Evolutionary conservation across 2,797 vertebrate genomes (phyloP).

Genomic region (Pachyuromys duprasi): DNA sequence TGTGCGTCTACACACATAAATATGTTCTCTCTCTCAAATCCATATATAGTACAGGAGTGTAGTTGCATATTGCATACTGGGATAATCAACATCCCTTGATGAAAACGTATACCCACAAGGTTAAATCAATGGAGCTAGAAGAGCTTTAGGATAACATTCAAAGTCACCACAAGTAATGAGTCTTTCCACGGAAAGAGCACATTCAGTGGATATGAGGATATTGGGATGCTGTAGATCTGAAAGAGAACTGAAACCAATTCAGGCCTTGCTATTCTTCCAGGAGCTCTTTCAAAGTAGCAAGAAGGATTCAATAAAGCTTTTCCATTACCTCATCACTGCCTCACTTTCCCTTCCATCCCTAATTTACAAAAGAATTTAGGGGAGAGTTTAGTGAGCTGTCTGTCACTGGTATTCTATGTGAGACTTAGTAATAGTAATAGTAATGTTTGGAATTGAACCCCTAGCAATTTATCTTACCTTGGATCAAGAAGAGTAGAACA

Average conservation of each 20-base stretch:
- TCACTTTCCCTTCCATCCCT: neutral
- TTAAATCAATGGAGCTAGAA: neutral
- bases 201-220: neutral
- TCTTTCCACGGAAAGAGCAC: neutral
- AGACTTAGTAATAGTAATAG: neutral
- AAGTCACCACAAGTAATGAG: neutral
- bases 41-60: neutral
- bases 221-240: neutral
- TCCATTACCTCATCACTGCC: neutral
- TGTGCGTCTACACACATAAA: neutral
- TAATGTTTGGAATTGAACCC: neutral
- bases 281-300: neutral
- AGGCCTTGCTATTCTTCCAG: neutral
- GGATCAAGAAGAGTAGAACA: neutral
- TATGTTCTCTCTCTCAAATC: neutral
- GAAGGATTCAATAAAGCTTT: neutral
- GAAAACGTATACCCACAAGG: neutral
- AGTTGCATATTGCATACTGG: neutral
- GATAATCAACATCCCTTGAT: neutral
- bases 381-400: neutral
- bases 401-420: neutral
- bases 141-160: neutral
- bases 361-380: neutral
- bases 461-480: neutral
- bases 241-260: constrained; percentile 38